Conservation (phyloP, 2,888 invertebrate species). For the Hoplodrina blanda region DNA sequence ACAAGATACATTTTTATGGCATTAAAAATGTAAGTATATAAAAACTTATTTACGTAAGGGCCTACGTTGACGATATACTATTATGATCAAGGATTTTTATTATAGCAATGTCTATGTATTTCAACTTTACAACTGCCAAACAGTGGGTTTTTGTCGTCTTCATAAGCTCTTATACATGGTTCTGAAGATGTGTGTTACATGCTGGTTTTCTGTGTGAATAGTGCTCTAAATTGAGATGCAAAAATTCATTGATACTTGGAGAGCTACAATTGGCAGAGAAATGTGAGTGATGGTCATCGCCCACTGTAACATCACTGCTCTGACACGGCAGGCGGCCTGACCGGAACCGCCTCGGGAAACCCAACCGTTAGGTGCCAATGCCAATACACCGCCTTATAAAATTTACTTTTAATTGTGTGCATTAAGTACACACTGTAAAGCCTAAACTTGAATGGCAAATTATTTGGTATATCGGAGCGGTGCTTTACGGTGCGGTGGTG, state of each 20-base stretch:
- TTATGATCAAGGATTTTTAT: background rate
- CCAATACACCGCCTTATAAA: too few relatives aligned
- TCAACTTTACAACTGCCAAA: background rate
- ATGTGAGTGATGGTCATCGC: background rate
- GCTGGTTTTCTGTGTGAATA: background rate
- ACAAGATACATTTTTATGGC: conserved; percentile 16
- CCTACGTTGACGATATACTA: background rate
- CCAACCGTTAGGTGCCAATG: too few relatives aligned
- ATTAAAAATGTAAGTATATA: conserved; percentile 8
- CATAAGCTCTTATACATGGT: background rate
- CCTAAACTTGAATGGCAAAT: too few relatives aligned
- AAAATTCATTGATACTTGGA: conserved; percentile 8
- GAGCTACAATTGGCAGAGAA: background rate
- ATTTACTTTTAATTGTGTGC: too few relatives aligned
- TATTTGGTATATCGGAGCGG: too few relatives aligned
- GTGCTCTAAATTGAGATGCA: background rate
- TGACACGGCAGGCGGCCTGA: too few relatives aligned
- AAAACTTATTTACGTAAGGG: background rate
- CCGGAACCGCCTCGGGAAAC: too few relatives aligned
- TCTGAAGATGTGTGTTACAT: background rate
- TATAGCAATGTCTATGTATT: background rate
- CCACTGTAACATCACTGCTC: too few relatives aligned
- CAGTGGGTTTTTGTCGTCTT: conserved; percentile 4
- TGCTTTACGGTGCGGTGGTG: too few relatives aligned
- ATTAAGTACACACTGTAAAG: too few relatives aligned